These are phyloP conservation scores for Pseudococcus longispinus DNA, from an alignment of 2,888 invertebrate genomes.

Conservation along the genomic window DNA sequence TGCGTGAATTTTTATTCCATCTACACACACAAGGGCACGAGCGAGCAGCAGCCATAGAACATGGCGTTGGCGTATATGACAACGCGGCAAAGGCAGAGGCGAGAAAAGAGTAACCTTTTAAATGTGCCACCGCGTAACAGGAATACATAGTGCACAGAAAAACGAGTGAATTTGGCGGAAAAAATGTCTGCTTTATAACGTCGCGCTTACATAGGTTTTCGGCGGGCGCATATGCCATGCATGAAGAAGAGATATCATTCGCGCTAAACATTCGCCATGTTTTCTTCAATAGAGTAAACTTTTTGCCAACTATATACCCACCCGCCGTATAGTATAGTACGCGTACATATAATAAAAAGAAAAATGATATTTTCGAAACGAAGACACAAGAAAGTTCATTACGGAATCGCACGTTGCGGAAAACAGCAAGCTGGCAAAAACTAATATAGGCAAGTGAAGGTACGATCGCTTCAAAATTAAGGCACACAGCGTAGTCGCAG, in stretches of 20 bases:
- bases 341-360: slow-evolving; percentile 37
- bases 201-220: background rate
- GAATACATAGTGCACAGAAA: no score
- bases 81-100: background rate
- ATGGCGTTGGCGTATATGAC: background rate
- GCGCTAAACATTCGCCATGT: slow-evolving; percentile 16
- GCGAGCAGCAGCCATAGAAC: background rate
- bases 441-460: slow-evolving; percentile 51
- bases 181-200: background rate
- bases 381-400: slow-evolving; percentile 54
- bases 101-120: background rate
- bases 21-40: background rate
- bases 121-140: background rate
- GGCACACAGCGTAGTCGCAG: background rate
- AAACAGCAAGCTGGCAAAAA: slow-evolving; percentile 53
- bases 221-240: slow-evolving; percentile 2
- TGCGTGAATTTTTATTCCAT: slow-evolving; percentile 9
- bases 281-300: slow-evolving; percentile 31
- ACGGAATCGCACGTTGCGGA: slow-evolving; percentile 49
- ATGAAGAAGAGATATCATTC: slow-evolving; percentile 35
- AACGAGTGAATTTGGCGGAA: background rate
- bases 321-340: background rate
- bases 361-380: slow-evolving; percentile 41
- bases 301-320: background rate
- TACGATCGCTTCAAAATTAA: slow-evolving; percentile 41